Evolutionary conservation across 1,140 invertebrate genomes (phyloP).

Genomic region (Zaprionus camerounensis): DNA sequence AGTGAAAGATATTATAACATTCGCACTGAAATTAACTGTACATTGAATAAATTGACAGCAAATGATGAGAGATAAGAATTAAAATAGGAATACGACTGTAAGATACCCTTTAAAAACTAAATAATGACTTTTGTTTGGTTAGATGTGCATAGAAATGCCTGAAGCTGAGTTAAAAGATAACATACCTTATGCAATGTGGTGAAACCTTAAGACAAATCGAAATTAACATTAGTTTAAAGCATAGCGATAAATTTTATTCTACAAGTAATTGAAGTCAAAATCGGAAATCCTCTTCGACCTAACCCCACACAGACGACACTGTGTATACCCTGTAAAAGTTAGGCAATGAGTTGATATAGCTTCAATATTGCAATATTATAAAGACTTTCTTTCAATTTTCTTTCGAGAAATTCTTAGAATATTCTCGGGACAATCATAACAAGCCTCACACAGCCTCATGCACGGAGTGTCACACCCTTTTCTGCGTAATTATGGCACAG

Average conservation of each 20-base stretch:
- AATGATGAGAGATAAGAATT: too few species aligned
- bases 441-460: not conserved
- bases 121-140: not conserved
- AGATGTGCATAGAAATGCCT: not conserved
- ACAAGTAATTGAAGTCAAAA: too few species aligned
- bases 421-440: not conserved
- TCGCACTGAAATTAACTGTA: too few species aligned
- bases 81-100: not conserved
- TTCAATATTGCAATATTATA: not conserved
- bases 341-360: not conserved
- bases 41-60: too few species aligned
- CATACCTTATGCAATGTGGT: too few species aligned
- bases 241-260: not conserved
- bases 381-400: not conserved
- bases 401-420: not conserved
- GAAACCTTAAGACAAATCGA: not conserved
- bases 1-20: not conserved
- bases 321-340: constrained; percentile 4
- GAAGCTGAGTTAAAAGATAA: too few species aligned
- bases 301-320: not conserved
- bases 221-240: not conserved
- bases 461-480: constrained; percentile 15
- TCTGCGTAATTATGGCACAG: constrained; percentile 6
- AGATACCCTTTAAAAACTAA: not conserved
- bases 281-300: too few species aligned